These are phyloP conservation scores for Taurulus bubalis DNA, from an alignment of 2,113 vertebrate species.

Conservation along the genomic window DNA sequence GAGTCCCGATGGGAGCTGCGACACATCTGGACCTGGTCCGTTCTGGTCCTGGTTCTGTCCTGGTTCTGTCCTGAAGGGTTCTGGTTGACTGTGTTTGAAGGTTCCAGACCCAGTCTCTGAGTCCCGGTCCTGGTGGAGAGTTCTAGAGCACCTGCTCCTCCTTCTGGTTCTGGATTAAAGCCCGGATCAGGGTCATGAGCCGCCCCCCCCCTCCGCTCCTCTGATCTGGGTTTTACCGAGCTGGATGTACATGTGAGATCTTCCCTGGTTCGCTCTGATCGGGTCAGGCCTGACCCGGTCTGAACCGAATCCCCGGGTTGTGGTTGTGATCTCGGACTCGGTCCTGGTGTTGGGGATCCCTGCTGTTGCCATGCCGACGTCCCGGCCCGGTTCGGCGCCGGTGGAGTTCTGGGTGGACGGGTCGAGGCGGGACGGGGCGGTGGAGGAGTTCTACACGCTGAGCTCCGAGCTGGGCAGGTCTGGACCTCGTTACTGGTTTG, in stretches of 20 bases:
- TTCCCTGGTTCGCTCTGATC: slow-evolving; percentile 66
- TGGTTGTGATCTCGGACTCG: neutral
- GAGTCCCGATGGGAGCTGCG: slow-evolving; percentile 66
- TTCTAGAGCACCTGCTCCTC: slow-evolving; percentile 16
- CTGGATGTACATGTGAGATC: slow-evolving; percentile 63
- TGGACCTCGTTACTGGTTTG: slow-evolving; percentile 24
- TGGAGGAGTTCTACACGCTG: slow-evolving; percentile 87
- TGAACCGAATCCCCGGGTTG: neutral
- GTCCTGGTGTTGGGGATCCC: slow-evolving; percentile 24
- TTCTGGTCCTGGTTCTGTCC: neutral
- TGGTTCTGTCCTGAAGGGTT: neutral
- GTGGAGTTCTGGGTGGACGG: slow-evolving; percentile 91
- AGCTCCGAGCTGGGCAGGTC: slow-evolving; percentile 85
- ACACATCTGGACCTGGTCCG: slow-evolving; percentile 49
- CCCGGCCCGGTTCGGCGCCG: slow-evolving; percentile 78
- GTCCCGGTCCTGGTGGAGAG: slow-evolving; percentile 39
- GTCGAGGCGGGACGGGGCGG: slow-evolving; percentile 84
- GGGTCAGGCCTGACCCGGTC: slow-evolving; percentile 48
- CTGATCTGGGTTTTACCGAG: slow-evolving; percentile 68
- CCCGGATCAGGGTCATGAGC: slow-evolving; percentile 71
- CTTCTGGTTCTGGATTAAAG: slow-evolving; percentile 64
- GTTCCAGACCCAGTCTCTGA: neutral
- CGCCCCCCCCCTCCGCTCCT: slow-evolving; percentile 45
- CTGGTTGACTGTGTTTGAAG: neutral
- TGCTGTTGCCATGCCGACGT: slow-evolving; percentile 84